A percentile compares a stretch with the other conserved stretches of the same genome.
phyloP scores from a whole-genome alignment of 2,888 invertebrate genomes.

The Norana najaformis region DNA sequence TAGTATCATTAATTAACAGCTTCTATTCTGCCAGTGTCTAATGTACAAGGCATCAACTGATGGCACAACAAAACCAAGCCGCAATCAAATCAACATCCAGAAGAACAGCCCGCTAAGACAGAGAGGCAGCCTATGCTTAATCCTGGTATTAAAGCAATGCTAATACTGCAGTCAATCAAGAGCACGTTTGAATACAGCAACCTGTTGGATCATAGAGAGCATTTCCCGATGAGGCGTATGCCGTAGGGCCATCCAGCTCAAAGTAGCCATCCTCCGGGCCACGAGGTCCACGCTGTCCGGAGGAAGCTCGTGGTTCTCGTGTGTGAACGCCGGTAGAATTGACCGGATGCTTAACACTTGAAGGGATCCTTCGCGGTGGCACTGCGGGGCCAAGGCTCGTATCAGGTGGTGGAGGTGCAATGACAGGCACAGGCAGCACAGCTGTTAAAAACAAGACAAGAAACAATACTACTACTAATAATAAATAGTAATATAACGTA shows the following conservation, averaged over 20 bases:
- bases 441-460: not conserved
- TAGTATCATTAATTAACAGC: too few species aligned
- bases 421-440: not conserved
- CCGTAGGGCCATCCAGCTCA: not conserved
- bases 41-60: too few species aligned
- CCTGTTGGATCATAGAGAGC: slow-evolving; percentile 17
- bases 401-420: slow-evolving; percentile 14
- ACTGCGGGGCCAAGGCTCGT: not conserved
- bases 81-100: too few species aligned
- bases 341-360: slow-evolving; percentile 8
- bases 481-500: slow-evolving; percentile 20
- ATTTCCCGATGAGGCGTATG: not conserved
- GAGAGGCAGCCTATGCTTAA: too few species aligned
- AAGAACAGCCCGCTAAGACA: too few species aligned
- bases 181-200: not conserved
- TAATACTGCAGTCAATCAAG: not conserved
- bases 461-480: not conserved
- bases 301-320: not conserved
- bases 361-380: not conserved
- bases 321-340: not conserved
- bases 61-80: too few species aligned
- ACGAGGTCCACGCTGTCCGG: slow-evolving; percentile 15
- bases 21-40: too few species aligned
- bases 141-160: not conserved
- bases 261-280: slow-evolving; percentile 1